Conservation (phyloP, 1,140 invertebrate species). For the Protaetia brevitarsis region DNA sequence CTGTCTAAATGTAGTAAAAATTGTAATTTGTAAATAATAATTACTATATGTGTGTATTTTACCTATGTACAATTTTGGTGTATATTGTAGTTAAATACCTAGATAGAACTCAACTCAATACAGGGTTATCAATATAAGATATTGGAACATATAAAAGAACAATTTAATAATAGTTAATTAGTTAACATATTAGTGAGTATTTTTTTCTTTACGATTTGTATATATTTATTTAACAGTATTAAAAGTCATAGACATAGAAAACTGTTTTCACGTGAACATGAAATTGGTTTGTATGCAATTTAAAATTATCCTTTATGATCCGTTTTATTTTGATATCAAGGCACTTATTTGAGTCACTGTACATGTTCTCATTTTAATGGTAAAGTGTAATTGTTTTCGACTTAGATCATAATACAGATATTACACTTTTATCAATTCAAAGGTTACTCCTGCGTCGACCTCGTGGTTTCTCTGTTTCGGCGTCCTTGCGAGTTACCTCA, state of each 20-base stretch:
- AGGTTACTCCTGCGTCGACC: background rate
- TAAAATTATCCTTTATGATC: too few relatives aligned
- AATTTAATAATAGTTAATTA: background rate
- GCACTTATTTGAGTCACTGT: too few relatives aligned
- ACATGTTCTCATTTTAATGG: too few relatives aligned
- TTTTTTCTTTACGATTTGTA: background rate
- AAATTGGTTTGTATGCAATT: background rate
- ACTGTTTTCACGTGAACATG: background rate
- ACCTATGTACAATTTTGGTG: slow-evolving; percentile 1
- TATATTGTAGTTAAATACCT: background rate
- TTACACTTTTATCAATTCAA: background rate
- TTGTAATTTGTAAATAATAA: background rate
- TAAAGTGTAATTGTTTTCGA: too few relatives aligned
- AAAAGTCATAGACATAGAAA: background rate
- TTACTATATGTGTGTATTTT: background rate
- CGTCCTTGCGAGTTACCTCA: background rate
- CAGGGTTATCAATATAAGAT: slow-evolving; percentile 11
- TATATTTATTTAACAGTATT: background rate
- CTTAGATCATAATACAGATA: too few relatives aligned
- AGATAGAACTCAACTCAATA: slow-evolving; percentile 1
- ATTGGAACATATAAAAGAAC: background rate
- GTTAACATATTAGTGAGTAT: background rate
- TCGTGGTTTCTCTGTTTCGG: background rate
- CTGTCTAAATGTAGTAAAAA: background rate
- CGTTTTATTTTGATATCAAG: too few relatives aligned